Percentiles rank a stretch among this genome's conserved stretches.
phyloP scores from a whole-genome alignment of 2,797 vertebrate species.

The Rhinatrema bivittatum region DNA sequence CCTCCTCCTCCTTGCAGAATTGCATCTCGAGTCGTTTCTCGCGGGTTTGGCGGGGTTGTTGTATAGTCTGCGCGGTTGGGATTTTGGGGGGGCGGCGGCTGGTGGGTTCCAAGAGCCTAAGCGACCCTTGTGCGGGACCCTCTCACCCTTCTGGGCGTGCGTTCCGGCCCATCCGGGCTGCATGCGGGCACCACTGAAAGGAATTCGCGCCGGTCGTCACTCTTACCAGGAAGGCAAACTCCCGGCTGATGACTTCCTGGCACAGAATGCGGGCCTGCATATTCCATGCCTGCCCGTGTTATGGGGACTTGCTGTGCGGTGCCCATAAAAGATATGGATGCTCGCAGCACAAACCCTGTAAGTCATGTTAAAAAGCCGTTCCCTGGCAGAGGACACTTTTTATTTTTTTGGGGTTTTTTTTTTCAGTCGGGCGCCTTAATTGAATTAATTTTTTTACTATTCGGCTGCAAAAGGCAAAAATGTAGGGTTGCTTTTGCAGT shows the following conservation, averaged over 20 bases:
- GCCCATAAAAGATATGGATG: slow-evolving; percentile 19
- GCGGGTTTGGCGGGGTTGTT: slow-evolving; percentile 44
- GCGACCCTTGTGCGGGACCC: slow-evolving; percentile 41
- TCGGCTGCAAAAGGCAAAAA: slow-evolving; percentile 19
- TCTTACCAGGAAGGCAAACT: not conserved
- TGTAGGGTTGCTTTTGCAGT: not conserved
- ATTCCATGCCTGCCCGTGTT: slow-evolving; percentile 20
- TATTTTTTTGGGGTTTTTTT: too few relatives aligned
- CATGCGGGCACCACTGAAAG: too few relatives aligned
- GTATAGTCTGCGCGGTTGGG: slow-evolving; percentile 49
- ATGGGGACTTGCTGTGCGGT: slow-evolving; percentile 32
- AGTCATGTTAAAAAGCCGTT: slow-evolving; percentile 18
- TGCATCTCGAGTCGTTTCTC: slow-evolving; percentile 47
- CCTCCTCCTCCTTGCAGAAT: slow-evolving; percentile 32
- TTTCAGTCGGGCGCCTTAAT: slow-evolving; percentile 11
- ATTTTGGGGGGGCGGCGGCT: slow-evolving; percentile 37
- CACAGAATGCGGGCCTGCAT: slow-evolving; percentile 7
- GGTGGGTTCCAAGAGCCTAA: slow-evolving; percentile 48
- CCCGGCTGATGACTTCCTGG: slow-evolving; percentile 7
- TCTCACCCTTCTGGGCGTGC: slow-evolving; percentile 30
- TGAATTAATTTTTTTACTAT: slow-evolving; percentile 19
- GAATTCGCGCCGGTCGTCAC: too few relatives aligned
- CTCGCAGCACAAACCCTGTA: slow-evolving; percentile 23
- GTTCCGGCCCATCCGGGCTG: slow-evolving; percentile 21
- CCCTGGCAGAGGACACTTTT: slow-evolving; percentile 15